phyloP scores from a whole-genome alignment of 2,888 invertebrate genomes.

The Phasia obesa region DNA sequence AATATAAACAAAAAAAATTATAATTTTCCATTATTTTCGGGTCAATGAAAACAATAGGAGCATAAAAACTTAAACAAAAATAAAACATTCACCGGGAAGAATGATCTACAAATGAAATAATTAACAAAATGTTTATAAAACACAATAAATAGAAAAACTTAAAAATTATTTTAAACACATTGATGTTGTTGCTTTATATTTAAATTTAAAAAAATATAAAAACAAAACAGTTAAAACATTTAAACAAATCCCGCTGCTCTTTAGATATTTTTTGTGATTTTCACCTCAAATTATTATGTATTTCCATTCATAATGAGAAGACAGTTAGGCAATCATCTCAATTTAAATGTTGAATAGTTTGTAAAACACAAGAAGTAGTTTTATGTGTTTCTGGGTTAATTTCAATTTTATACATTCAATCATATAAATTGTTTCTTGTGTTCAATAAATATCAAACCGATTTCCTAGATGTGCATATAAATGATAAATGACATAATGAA shows the following conservation, averaged over 20 bases:
- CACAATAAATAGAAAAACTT: not conserved
- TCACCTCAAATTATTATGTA: not conserved
- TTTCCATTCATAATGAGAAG: conserved; percentile 10
- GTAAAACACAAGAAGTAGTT: not conserved
- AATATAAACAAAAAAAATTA: not conserved
- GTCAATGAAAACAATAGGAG: conserved; percentile 54
- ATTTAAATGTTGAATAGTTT: conserved; percentile 3
- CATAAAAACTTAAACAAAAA: conserved; percentile 6
- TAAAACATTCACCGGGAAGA: conserved; percentile 3
- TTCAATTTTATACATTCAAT: conserved; percentile 5
- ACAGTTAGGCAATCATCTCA: not conserved
- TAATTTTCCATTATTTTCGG: conserved; percentile 33
- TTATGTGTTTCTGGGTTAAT: conserved; percentile 48
- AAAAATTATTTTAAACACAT: not conserved
- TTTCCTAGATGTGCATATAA: conserved; percentile 45
- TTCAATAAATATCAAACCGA: conserved; percentile 4
- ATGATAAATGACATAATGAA: conserved; percentile 43
- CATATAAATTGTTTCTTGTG: not conserved
- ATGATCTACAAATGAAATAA: conserved; percentile 55
- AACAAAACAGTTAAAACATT: not conserved
- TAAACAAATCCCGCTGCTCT: not conserved
- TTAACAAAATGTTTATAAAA: conserved; percentile 53
- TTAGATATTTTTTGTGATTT: not conserved
- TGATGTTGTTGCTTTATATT: no score
- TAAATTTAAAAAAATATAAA: conserved; percentile 26